Base-by-base conservation (phyloP, 2,113 vertebrate species). In the Otus sunia region DNA sequence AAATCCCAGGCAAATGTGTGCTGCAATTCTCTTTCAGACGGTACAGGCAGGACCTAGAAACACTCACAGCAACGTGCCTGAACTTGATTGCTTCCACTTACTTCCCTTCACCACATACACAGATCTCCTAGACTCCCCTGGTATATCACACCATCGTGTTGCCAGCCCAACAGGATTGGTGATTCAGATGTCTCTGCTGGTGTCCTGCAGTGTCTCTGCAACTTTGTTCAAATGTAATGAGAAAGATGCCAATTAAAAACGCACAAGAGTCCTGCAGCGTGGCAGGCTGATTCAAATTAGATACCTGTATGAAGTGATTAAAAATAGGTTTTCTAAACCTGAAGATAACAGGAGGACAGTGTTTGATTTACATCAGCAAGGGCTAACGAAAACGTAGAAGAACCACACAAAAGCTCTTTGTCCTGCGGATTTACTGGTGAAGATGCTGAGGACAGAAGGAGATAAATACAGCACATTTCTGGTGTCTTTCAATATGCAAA, bases 191-290 rank as follows among this genome's bases (percentile, higher is more conserved):
- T 96, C 92, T 93, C 90, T 91, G 68, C 73, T 95, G 91, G 76
- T 91, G 82, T 93, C 96, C 94, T 96, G 96, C 85, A 96, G 95
- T 73, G 97, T 87, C 74, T 94, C 91, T 94, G 64, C 95, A 97
- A 94, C 89, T 94, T 97, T 94, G 96, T 94, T 97, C 87, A 96
- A 96, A 97, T 23, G 12, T 96, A 97, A 96, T 87, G 93, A 97
- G 96, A 97, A 97, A 96, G 95, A 98, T 88, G 80, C 76, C 96
- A 98, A 95, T 97, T 98, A 94, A 96, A 96, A 97, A 95, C 92
- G 83, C 72, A 88, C 83, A 84, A 86, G 92, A 96, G 79, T 71
- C 94, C 96, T 92, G 94, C 86, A 97, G 91, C 12, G 92, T 97
- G 85, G 95, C 94, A 98, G 95, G 80, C 74, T 78, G 88, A 96